Conservation (phyloP, 2,888 invertebrate species). For the Minunthozetes semirufus region DNA sequence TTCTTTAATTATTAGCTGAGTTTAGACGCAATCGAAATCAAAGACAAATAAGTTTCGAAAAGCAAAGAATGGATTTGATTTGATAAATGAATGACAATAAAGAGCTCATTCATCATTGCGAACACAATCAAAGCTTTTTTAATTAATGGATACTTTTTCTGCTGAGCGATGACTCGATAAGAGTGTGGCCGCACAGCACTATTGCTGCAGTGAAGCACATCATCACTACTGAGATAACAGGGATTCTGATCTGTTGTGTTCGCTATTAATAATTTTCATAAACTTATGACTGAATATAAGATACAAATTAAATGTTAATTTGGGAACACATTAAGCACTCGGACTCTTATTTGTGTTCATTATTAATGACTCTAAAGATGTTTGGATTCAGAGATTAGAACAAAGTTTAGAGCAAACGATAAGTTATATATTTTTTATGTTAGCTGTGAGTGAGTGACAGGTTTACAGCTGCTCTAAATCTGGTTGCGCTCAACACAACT, state of each 20-base stretch:
- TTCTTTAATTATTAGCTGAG: not conserved
- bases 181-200: not conserved
- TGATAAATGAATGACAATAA: constrained; percentile 24
- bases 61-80: not conserved
- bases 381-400: not conserved
- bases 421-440: not conserved
- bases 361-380: constrained; percentile 17
- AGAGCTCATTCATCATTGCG: not conserved
- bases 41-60: not conserved
- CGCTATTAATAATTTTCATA: not conserved
- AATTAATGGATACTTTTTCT: constrained; percentile 25
- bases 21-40: not conserved
- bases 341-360: not conserved
- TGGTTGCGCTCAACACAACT: not conserved
- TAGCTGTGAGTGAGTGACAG: constrained; percentile 1
- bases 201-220: not conserved
- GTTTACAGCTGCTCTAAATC: constrained; percentile 1
- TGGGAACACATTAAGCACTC: constrained; percentile 17
- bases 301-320: constrained; percentile 23
- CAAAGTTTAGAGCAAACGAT: not conserved
- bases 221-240: not conserved
- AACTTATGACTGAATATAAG: constrained; percentile 4
- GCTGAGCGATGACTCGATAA: not conserved
- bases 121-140: constrained; percentile 19
- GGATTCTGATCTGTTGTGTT: constrained; percentile 3